These are phyloP conservation scores for Muschampia plurimacula DNA, from an alignment of 2,888 invertebrate species.

Conservation along the genomic window DNA sequence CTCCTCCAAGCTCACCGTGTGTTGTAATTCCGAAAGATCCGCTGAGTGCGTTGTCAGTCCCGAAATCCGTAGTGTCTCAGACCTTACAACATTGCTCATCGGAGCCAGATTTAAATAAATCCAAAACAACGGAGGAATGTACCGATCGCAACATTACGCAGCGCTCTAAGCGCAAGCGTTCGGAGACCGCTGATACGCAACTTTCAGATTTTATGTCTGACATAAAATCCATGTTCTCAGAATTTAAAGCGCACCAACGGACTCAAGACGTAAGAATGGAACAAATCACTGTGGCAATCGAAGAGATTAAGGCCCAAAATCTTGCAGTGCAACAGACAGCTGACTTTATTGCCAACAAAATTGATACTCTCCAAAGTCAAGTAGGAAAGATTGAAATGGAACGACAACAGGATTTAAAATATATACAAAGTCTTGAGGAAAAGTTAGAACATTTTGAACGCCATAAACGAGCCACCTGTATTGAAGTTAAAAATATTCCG, in stretches of 20 bases:
- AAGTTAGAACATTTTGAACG: conserved; percentile 7
- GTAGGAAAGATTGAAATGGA: conserved; percentile 5
- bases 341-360: conserved; percentile 18
- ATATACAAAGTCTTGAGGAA: background rate
- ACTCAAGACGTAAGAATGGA: conserved; percentile 17
- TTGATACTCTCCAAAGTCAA: conserved; percentile 7
- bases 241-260: conserved; percentile 8
- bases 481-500: conserved; percentile 25
- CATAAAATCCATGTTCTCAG: conserved; percentile 17
- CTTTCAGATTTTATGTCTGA: conserved; percentile 19
- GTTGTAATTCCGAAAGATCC: background rate
- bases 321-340: conserved; percentile 7
- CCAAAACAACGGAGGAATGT: background rate
- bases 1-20: background rate
- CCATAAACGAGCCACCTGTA: conserved; percentile 10
- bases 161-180: conserved; percentile 11
- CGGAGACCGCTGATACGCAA: conserved; percentile 5
- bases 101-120: background rate
- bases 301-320: conserved; percentile 17
- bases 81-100: background rate
- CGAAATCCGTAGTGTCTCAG: background rate
- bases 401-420: conserved; percentile 5
- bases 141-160: conserved; percentile 11
- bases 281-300: conserved; percentile 8
- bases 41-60: background rate